Evolutionary conservation across 2,797 vertebrate genomes (phyloP).

Genomic region (Coccyzus lansbergi): DNA sequence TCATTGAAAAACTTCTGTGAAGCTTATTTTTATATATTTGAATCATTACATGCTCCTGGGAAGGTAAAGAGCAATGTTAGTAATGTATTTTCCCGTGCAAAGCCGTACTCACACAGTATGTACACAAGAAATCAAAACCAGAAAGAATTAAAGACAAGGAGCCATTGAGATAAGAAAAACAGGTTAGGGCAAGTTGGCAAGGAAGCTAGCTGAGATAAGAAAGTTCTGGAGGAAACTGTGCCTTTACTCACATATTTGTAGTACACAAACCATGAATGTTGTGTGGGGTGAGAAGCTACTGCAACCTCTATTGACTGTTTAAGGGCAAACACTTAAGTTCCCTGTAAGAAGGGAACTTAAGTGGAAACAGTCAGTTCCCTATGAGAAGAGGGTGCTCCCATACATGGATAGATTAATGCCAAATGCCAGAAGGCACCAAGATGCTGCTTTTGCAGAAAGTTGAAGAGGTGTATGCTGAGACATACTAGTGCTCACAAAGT

Average conservation of each 20-base stretch:
- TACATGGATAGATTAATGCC: background rate
- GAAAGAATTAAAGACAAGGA: slow-evolving; percentile 28
- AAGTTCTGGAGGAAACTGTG: background rate
- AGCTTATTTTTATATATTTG: slow-evolving; percentile 9
- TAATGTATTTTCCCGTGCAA: slow-evolving; percentile 21
- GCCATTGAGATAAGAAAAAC: slow-evolving; percentile 15
- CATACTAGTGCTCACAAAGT: background rate
- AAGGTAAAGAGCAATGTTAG: background rate
- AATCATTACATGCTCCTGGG: background rate
- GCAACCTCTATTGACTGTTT: background rate
- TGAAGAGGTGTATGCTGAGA: background rate
- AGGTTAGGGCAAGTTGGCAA: background rate
- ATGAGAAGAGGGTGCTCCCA: background rate
- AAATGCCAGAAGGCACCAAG: background rate
- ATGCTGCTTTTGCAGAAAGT: background rate
- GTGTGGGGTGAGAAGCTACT: background rate
- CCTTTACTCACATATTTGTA: background rate
- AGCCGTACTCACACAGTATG: background rate
- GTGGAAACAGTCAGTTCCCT: background rate
- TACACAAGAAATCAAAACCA: slow-evolving; percentile 38
- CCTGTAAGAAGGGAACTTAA: background rate
- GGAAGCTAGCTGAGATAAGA: background rate
- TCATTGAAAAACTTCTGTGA: background rate
- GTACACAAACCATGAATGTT: background rate
- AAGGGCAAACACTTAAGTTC: background rate